phyloP scores from a whole-genome alignment of 2,888 invertebrate genomes.

The Theretra japonica region DNA sequence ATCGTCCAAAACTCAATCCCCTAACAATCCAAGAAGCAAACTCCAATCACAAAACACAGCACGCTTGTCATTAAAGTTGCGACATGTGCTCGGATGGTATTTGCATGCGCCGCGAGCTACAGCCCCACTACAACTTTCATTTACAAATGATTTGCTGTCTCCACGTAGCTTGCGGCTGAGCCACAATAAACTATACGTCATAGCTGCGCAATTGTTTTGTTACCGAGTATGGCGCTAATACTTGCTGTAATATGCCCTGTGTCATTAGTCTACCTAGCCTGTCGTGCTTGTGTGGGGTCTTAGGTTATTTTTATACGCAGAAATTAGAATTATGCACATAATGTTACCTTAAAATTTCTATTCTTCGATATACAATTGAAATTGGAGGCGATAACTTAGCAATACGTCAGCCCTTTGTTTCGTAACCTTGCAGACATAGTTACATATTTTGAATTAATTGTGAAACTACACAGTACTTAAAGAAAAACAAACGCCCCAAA shows the following conservation, averaged over 20 bases:
- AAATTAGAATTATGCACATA: too few species aligned
- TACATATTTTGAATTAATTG: too few species aligned
- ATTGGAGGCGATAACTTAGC: too few species aligned
- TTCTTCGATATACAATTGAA: too few species aligned
- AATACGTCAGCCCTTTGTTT: too few species aligned
- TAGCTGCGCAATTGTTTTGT: constrained; percentile 18
- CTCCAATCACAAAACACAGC: constrained; percentile 21
- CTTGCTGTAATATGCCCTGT: not conserved
- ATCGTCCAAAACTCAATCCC: not conserved
- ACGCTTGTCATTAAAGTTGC: constrained; percentile 22
- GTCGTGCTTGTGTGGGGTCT: too few species aligned
- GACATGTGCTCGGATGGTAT: constrained; percentile 26
- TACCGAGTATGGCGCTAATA: not conserved
- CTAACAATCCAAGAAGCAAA: constrained; percentile 21
- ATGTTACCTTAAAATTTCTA: too few species aligned
- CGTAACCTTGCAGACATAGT: too few species aligned
- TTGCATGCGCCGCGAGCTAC: constrained; percentile 28
- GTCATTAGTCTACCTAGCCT: too few species aligned
- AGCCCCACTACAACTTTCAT: constrained; percentile 43
- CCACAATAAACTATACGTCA: constrained; percentile 25
- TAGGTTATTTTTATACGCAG: too few species aligned
- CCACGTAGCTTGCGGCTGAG: constrained; percentile 26
- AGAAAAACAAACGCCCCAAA: too few species aligned
- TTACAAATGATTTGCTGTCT: constrained; percentile 47
- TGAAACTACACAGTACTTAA: too few species aligned